These are phyloP conservation scores for Corella eumyota DNA, from an alignment of 23 tunicate genomes.

Conservation along the genomic window DNA sequence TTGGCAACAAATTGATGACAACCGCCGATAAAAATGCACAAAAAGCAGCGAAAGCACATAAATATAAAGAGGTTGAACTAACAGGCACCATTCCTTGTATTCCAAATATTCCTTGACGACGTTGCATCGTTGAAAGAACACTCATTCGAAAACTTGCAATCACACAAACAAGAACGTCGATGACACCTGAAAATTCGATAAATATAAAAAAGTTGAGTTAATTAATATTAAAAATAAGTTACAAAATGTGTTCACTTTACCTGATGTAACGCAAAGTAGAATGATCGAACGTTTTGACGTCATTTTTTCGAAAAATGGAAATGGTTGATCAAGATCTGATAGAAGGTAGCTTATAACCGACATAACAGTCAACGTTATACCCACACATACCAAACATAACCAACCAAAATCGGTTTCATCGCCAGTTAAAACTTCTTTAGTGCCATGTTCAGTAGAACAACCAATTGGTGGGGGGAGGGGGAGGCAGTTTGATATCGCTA, in stretches of 20 bases:
- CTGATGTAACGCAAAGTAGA: conserved; percentile 9
- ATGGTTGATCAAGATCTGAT: conserved; percentile 11
- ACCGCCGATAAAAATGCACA: conserved; percentile 11
- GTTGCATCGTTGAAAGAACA: conserved; percentile 22
- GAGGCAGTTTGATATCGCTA: conserved; percentile 52
- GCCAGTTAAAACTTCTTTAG: conserved; percentile 17
- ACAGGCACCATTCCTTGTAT: conserved; percentile 25
- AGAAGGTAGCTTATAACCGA: conserved; percentile 5
- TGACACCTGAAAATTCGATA: conserved; percentile 21
- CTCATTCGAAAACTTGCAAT: conserved; percentile 63
- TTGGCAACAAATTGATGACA: background rate
- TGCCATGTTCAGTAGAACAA: conserved; percentile 18
- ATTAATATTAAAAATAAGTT: background rate
- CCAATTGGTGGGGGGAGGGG: conserved; percentile 90
- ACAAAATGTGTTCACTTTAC: conserved; percentile 3
- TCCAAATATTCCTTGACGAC: conserved; percentile 27
- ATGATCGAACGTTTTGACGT: conserved; percentile 20
- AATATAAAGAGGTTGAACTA: conserved; percentile 42
- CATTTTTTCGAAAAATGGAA: conserved; percentile 4
- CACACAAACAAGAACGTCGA: conserved; percentile 36
- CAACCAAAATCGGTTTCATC: conserved; percentile 61
- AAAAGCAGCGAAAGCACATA: conserved; percentile 8
- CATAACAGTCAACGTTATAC: background rate
- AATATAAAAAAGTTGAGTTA: too few species aligned
- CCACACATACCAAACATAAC: conserved; percentile 14